Evolutionary conservation across 2,888 invertebrate genomes (phyloP).

Genomic region (Cephus rjabovi): DNA sequence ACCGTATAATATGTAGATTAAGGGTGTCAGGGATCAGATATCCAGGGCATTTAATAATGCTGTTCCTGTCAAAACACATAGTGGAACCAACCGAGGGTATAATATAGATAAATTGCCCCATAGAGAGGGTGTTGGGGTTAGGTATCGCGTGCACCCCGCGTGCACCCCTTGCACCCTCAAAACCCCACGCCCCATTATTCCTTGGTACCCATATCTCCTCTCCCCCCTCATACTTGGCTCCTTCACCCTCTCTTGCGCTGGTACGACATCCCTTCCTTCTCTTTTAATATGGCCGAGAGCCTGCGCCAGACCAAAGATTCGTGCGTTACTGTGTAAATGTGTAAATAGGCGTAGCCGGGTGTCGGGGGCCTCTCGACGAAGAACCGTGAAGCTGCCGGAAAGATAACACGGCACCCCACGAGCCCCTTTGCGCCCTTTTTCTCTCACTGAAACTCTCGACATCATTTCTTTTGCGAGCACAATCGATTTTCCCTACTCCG

Average conservation of each 20-base stretch:
- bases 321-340: constrained; percentile 46
- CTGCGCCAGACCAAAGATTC: constrained; percentile 43
- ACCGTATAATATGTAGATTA: constrained; percentile 66
- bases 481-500: not conserved
- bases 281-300: constrained; percentile 46
- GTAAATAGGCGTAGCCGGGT: constrained; percentile 18
- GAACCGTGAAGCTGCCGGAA: constrained; percentile 39
- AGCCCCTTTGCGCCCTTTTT: not conserved
- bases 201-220: constrained; percentile 19
- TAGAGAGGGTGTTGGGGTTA: constrained; percentile 43
- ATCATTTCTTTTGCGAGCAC: not conserved
- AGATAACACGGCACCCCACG: constrained; percentile 33
- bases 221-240: constrained; percentile 21
- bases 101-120: constrained; percentile 65
- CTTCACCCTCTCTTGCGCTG: constrained; percentile 16
- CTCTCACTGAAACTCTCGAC: not conserved
- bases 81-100: constrained; percentile 63
- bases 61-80: constrained; percentile 67
- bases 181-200: not conserved
- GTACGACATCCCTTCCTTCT: constrained; percentile 21
- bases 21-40: constrained; percentile 65
- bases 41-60: constrained; percentile 66
- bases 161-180: not conserved
- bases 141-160: constrained; percentile 17
- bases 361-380: constrained; percentile 18